Evolutionary conservation across 2,113 vertebrate genomes (phyloP), one percentile per base, ranked within the genome.

Genomic region (Heloderma charlesbogerti): DNA sequence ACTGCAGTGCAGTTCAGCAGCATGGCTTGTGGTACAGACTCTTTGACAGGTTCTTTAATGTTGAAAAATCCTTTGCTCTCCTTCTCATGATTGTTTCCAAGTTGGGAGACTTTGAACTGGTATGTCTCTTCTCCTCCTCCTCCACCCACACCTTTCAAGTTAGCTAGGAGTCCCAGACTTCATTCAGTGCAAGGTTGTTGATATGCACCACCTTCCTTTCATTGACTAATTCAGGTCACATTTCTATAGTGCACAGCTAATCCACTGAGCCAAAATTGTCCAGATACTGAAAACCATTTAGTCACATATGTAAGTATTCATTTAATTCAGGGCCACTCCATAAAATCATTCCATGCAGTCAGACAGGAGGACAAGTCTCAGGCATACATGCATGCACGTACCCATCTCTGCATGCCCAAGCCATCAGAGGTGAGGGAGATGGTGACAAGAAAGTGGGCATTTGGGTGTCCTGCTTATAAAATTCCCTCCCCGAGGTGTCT

Each of bases 11-110:
- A 89, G 92, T 94, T 94, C 79, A 93, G 43, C 86, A 90, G 86
- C 92, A 45, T 94, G 84, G 54, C 89, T 77, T 93, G 94, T 93
- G 89, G 90, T 92, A 96, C 93, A 93, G 88, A 95, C 88, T 37
- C 90, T 0, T 95, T 95, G 67, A 91, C 51, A 89, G 29, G 63
- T 75, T 54, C 88, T 92, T 96, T 93, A 95, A 95, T 95, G 91
- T 66, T 93, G 94, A 93, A 94, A 95, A 95, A 92, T 89, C 89
- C 93, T 94, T 94, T 95, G 95, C 92, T 93, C 90, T 91, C 93
- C 40, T 91, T 91, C 94, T 93, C 93, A 91, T 93, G 92, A 82
- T 93, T 95, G 72, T 91, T 95, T 84, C 87, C 91, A 92, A 92
- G 45, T 51, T 91, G 67, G 84, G 92, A 93, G 94, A 51, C 87